These are phyloP conservation scores for Aspidiotus destructor DNA, from an alignment of 2,888 invertebrate species.

Conservation along the genomic window DNA sequence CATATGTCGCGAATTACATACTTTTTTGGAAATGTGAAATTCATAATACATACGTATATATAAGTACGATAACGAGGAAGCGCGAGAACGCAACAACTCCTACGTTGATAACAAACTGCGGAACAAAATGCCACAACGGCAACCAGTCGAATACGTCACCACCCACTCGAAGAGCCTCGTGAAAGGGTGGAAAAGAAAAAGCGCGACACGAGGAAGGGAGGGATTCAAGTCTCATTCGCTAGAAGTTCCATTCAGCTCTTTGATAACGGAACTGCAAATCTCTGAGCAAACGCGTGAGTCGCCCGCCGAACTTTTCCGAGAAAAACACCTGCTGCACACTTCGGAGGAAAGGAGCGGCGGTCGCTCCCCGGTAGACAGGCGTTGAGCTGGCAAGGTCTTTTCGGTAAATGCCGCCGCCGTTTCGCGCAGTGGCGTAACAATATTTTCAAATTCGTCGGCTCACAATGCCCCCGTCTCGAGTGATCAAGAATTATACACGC, in stretches of 20 bases:
- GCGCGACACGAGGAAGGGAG: background rate
- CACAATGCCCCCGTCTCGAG: too few relatives aligned
- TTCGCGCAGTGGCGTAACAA: background rate
- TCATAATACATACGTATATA: too few relatives aligned
- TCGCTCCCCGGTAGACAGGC: background rate
- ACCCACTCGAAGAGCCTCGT: background rate
- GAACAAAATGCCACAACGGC: slow-evolving; percentile 4
- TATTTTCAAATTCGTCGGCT: background rate
- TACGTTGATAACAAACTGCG: slow-evolving; percentile 2
- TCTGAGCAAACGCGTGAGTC: background rate
- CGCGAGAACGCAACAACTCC: slow-evolving; percentile 1
- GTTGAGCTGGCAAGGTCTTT: too few relatives aligned
- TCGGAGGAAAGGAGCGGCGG: background rate
- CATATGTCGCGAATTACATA: too few relatives aligned
- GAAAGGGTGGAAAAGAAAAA: background rate
- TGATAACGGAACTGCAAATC: slow-evolving; percentile 1
- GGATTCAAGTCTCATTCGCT: background rate
- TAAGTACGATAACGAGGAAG: background rate
- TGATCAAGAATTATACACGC: too few relatives aligned
- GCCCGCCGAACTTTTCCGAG: background rate
- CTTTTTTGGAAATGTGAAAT: too few relatives aligned
- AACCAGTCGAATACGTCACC: slow-evolving; percentile 2
- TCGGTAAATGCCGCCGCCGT: background rate
- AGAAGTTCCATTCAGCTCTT: background rate
- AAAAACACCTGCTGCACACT: slow-evolving; percentile 1